phyloP scores from a whole-genome alignment of 2,888 invertebrate species.

The Ochropleura plecta region DNA sequence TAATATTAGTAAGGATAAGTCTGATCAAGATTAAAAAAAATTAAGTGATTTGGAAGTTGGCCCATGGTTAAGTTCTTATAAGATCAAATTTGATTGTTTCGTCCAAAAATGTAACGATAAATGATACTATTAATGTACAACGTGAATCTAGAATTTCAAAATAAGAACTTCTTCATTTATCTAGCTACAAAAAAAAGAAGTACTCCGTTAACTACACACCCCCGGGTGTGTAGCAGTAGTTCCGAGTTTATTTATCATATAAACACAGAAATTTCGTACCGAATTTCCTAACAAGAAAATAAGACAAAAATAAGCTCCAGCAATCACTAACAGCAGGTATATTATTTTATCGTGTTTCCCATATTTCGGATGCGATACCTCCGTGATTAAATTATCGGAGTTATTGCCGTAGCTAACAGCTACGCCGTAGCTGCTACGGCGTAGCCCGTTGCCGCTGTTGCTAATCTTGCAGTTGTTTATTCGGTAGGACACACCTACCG shows the following conservation, averaged over 20 bases:
- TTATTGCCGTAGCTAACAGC: constrained; percentile 16
- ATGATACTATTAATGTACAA: no score
- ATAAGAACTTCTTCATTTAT: not conserved
- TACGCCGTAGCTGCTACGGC: constrained; percentile 41
- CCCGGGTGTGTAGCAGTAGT: no score
- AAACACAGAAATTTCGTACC: not conserved
- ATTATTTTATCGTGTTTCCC: constrained; percentile 7
- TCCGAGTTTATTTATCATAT: constrained; percentile 11
- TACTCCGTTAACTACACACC: not conserved
- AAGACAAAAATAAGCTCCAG: constrained; percentile 3
- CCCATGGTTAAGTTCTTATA: not conserved
- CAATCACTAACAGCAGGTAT: constrained; percentile 3
- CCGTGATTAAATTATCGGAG: constrained; percentile 36
- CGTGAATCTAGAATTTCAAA: not conserved
- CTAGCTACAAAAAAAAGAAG: not conserved
- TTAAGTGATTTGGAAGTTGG: not conserved
- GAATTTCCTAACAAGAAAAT: constrained; percentile 6
- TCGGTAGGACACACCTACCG: no score
- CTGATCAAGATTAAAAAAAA: not conserved
- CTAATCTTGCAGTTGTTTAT: constrained; percentile 29
- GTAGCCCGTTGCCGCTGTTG: constrained; percentile 16
- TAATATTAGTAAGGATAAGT: no score
- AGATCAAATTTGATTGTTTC: not conserved
- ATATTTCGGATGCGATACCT: constrained; percentile 10
- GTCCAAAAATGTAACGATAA: not conserved